Conservation (phyloP, 2,797 vertebrate species). For the Macropus fuliginosus region DNA sequence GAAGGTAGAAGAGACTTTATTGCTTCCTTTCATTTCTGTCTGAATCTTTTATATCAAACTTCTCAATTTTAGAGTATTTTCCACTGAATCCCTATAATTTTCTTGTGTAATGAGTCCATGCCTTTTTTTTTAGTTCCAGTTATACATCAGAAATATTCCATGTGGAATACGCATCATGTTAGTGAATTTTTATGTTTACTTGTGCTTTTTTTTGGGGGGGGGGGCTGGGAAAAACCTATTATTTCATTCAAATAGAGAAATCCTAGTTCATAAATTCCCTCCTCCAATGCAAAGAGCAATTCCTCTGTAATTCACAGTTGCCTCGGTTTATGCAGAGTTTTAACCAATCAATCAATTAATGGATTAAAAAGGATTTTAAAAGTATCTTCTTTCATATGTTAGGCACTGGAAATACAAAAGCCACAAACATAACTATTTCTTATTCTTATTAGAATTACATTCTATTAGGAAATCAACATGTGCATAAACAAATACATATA, state of each 20-base stretch:
- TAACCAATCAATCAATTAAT: neutral
- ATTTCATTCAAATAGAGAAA: neutral
- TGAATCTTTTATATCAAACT: constrained; percentile 65
- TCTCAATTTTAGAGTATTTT: constrained; percentile 67
- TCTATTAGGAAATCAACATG: neutral
- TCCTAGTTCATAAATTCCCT: neutral
- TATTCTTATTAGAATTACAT: neutral
- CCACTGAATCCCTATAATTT: constrained; percentile 40
- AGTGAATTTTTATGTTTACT: neutral
- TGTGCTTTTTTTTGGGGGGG: neutral
- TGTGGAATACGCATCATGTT: neutral
- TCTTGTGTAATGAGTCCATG: neutral
- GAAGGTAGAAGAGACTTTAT: constrained; percentile 9
- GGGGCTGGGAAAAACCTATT: neutral
- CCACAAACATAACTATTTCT: neutral
- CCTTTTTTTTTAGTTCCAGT: neutral
- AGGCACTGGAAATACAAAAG: neutral
- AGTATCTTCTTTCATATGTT: neutral
- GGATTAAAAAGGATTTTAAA: neutral
- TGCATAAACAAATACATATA: neutral
- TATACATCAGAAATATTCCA: neutral
- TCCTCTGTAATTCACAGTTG: neutral
- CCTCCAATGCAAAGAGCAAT: neutral
- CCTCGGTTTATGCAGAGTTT: neutral
- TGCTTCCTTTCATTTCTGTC: constrained; percentile 45